Base-by-base conservation (phyloP, 1,140 invertebrate genomes). In the Branchinecta lindahli region DNA sequence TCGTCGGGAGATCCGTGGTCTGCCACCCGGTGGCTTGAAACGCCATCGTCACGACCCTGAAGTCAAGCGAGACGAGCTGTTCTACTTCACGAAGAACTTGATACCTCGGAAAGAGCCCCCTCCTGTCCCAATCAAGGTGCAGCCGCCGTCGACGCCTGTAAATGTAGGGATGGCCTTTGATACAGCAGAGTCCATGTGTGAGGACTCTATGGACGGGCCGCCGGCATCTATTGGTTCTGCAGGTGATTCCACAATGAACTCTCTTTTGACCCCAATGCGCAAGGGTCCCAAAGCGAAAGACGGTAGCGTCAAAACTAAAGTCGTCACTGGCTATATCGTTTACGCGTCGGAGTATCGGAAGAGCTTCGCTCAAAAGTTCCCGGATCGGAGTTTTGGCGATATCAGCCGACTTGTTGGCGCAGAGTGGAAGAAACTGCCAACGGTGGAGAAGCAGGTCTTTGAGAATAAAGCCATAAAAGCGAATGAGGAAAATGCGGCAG, bases 321-420 rank as follows among this genome's bases (percentile, higher is more conserved):
- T 95, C 73, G 90, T 97, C 72, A 96, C 94, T 75, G 96, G 96
- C 10, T 99, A 99, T 81, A 98, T 99, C 77, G 84, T 99, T 44
- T 99, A 97, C 83, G 96, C 96, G 15, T 90, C 94, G 78, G 96
- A 99, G 82, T 88, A 96, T 47, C 84, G 96, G 15, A 83, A 95
- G 86, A 80, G 84, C 76, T 85, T 94, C 78, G 85, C 92, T 78
- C 81, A 88, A 75, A 89, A 91, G 77, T 96, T 98, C 83, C 95
- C 95, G 7, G 92, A 95, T 72, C 88, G 89, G 68, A 88, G 87
- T 33, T 99, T 99, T 82, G 96, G 96, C 68, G 96, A 99, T 79
- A 96, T 99, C 76, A 96, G 93, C 75, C 87, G 94, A 74, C 89
- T 98, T 76, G 94, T 98, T 75, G 96, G 95, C 72, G 74, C 82